Conservation (phyloP, 2,797 vertebrate species). For the Sitta carolinensis region DNA sequence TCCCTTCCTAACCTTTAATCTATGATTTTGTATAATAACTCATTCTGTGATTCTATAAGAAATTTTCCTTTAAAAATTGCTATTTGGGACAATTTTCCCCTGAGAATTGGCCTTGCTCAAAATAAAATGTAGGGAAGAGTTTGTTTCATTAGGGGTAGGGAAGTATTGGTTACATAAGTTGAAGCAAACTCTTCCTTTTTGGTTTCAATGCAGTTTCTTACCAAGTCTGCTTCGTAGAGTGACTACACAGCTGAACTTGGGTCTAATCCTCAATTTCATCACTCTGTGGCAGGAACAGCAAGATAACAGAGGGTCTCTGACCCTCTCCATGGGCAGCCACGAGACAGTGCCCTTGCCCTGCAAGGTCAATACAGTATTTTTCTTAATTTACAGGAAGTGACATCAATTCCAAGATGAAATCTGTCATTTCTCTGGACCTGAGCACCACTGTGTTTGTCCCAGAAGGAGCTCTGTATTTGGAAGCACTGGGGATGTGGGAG, state of each 20-base stretch:
- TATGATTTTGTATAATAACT: background rate
- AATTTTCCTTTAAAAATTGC: background rate
- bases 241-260: background rate
- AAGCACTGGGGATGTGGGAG: background rate
- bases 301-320: background rate
- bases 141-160: background rate
- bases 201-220: background rate
- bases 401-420: background rate
- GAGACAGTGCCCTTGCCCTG: background rate
- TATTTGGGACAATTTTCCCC: background rate
- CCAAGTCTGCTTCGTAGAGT: background rate
- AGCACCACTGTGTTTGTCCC: background rate
- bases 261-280: too few species aligned
- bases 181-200: background rate
- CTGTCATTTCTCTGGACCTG: background rate
- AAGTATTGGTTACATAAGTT: background rate
- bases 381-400: background rate
- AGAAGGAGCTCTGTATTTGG: background rate
- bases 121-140: background rate
- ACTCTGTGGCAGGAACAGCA: rapidly evolving
- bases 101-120: background rate
- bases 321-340: background rate
- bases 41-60: background rate
- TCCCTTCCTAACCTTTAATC: background rate
- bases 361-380: background rate